Evolutionary conservation across 2,888 invertebrate species (phyloP), one percentile per base, ranked within the genome.

Genomic region (Pediacus dermestoides): DNA sequence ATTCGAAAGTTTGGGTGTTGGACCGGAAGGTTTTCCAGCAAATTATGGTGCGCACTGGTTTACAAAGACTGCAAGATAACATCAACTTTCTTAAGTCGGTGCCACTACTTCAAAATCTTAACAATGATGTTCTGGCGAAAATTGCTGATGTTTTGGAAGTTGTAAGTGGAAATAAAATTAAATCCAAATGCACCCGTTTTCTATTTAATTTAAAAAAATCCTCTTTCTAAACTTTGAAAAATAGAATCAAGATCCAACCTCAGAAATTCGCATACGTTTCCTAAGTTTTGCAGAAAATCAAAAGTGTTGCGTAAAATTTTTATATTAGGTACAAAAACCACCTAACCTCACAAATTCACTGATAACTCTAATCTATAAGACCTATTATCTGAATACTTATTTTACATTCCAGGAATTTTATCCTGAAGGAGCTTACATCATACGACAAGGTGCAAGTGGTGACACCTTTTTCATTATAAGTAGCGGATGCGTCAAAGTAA

Each of bases 81-180:
- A 74, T 83, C 41, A 73, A 74, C 45, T 83, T 83, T 64, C 70
- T 85, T 9, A 71, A 74, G 56, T 80, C 79, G 47, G 81, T 82
- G 32, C 78, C 80, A 16, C 66, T 81, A 30, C 64, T 82, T 13
- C 72, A 74, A 44, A 74, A 75, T 49, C 68, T 81, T 25, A 73
- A 70, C 36, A 68, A 71, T 25, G 78, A 78, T 22, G 72, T 77
- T 41, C 66, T 82, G n/a, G 73, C 75, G 18, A 82, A 81, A 67
- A 78, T 85, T 49, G 81, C 82, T 4, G 83, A 83, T 61, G 81
- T 78, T 6, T 65, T 85, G 32, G 82, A 84, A 74, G 77, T 82
- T 59, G 82, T 81, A 68, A 70, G 73, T 70, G 28, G 3, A 21
- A 13, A 14, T 11, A 32, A 11, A 27, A 11, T 12, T 31, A 15